phyloP scores from a whole-genome alignment of 1,140 invertebrate species.

The Cotesia chilonis region DNA sequence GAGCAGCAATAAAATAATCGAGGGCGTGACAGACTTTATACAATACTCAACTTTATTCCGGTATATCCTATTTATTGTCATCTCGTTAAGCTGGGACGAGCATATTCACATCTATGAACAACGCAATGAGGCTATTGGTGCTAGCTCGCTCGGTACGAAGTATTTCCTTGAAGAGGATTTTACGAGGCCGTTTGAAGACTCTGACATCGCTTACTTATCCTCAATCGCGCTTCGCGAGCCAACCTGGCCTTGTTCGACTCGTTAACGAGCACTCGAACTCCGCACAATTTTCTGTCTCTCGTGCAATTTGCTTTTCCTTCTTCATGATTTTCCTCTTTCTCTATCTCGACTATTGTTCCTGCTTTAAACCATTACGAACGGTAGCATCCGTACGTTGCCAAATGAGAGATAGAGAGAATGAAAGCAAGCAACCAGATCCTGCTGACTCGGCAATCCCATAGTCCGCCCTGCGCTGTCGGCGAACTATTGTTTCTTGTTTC shows the following conservation, averaged over 20 bases:
- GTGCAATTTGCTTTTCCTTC: background rate
- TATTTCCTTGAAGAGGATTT: slow-evolving; percentile 17
- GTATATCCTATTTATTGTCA: no score
- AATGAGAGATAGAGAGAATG: slow-evolving; percentile 40
- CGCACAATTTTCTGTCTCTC: slow-evolving; percentile 32
- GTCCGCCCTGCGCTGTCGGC: slow-evolving; percentile 39
- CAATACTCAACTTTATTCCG: no score
- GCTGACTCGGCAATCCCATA: slow-evolving; percentile 37
- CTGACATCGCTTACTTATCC: slow-evolving; percentile 31
- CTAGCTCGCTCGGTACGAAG: background rate
- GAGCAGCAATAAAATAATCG: no score
- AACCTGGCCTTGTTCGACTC: slow-evolving; percentile 32
- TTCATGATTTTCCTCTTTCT: background rate
- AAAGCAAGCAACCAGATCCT: slow-evolving; percentile 45
- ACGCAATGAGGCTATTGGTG: background rate
- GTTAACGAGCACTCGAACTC: slow-evolving; percentile 40
- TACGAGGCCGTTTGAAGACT: slow-evolving; percentile 18
- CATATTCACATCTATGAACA: background rate
- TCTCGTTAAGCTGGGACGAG: no score
- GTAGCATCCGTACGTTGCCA: slow-evolving; percentile 27
- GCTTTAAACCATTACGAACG: slow-evolving; percentile 17
- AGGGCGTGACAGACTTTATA: no score
- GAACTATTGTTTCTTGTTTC: slow-evolving; percentile 50
- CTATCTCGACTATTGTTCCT: background rate
- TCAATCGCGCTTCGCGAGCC: slow-evolving; percentile 27